Percentiles rank a stretch among this genome's conserved stretches.
These are phyloP conservation scores for human DNA, from an alignment of 2,113 vertebrate genomes.

Conservation along the genomic window GRCh38 chr6:131048001-131048500, in stretches of 20 bases:
- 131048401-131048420: background rate
- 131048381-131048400: background rate
- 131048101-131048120: no score
- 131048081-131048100: no score
- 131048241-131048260: background rate
- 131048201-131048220: background rate
- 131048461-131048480: background rate
- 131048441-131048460: background rate
- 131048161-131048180: background rate
- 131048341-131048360: background rate
- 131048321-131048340: background rate
- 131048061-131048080: no score
- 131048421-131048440: conserved; percentile 29
- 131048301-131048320: background rate
- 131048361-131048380: background rate
- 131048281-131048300: background rate
- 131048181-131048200: conserved; percentile 30
- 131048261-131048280: background rate
- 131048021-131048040: no score
- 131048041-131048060: no score
- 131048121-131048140: no score
- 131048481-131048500: background rate
- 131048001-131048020: no score
- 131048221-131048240: background rate
- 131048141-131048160: background rate